Base-by-base conservation (phyloP, 92 coral and sea anemone genomes). In the Phenganax subtilis region DNA sequence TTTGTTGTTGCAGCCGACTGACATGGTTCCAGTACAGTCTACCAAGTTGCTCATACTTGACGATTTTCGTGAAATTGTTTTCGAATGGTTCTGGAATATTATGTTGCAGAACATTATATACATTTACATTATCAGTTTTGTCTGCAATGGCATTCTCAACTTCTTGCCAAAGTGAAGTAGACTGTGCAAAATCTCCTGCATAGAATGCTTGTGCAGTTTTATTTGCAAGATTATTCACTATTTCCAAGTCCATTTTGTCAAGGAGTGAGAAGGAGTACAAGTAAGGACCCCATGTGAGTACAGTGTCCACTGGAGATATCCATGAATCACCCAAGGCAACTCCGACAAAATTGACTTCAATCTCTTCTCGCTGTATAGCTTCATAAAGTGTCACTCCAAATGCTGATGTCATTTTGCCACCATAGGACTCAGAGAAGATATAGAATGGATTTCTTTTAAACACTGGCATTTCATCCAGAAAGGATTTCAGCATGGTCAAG, bases 251-350 rank as follows among this genome's bases (percentile, higher is more conserved):
- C 11, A 57, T 84, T 57, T 90, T 78, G 83, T 93, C 98, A 12
- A 93, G 87, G 78, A 85, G 91, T n/a, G 92, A 88, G 12, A 87
- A 84, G 61, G 91, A 86, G 85, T 94, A 94, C 64, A 94, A 88
- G 74, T 94, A 94, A 2, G 97, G 97, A 12, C 91, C 98, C 97
- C 94, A 94, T 6, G 97, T 84, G 15, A 94, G 84, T 76, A 90
- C 94, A 31, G 92, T 85, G 71, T 94, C 98, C 31, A 90, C 89
- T 9, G 98, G 98, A 27, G 98, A 94, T 73, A 94, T 94, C 98
- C 98, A 94, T 0, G 98, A 94, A 64, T 94, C 98, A 0, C 98
- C 98, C 55, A 92, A 85, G 16, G 98, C 98, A 7, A 93, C 98
- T 6, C 93, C 98, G 75, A 82, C 86, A 72, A 94, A 94, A 69